These are phyloP conservation scores for Alectura lathami DNA, from an alignment of 2,113 vertebrate genomes.

Conservation along the genomic window DNA sequence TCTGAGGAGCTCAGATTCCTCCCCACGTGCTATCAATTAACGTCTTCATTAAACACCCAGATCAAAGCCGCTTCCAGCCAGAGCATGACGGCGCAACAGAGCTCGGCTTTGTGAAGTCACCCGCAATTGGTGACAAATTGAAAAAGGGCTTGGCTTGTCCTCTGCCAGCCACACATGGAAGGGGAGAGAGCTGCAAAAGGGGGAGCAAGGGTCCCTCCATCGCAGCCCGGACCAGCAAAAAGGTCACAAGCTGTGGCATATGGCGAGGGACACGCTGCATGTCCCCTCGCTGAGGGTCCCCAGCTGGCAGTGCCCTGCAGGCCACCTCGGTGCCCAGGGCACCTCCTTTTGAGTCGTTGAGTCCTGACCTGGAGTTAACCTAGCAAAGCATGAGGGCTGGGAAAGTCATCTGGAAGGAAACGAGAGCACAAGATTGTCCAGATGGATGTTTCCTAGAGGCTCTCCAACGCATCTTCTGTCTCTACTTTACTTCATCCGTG, in stretches of 20 bases:
- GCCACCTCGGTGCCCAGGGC: neutral
- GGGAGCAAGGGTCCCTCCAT: neutral
- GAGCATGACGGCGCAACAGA: conserved; percentile 38
- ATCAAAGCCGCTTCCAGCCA: conserved; percentile 66
- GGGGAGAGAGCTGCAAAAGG: rapidly evolving
- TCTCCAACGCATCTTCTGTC: neutral
- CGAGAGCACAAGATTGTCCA: neutral
- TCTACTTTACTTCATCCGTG: neutral
- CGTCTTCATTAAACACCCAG: conserved; percentile 66
- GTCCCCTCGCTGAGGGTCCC: neutral
- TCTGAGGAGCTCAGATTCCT: conserved; percentile 57
- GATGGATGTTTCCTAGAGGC: neutral
- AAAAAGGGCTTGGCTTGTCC: neutral
- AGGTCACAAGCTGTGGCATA: neutral
- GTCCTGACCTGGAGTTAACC: neutral
- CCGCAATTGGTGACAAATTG: neutral
- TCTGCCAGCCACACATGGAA: neutral
- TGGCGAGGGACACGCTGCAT: neutral
- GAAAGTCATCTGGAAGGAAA: neutral
- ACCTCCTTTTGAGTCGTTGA: neutral
- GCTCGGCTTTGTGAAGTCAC: conserved; percentile 5
- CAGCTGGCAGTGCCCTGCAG: neutral
- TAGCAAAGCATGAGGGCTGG: neutral
- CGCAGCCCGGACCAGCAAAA: neutral
- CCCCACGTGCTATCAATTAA: conserved; percentile 73